Percentiles rank a stretch among this genome's conserved stretches.
Evolutionary conservation across 2,113 vertebrate species (phyloP).

Genomic region (Colaptes auratus): DNA sequence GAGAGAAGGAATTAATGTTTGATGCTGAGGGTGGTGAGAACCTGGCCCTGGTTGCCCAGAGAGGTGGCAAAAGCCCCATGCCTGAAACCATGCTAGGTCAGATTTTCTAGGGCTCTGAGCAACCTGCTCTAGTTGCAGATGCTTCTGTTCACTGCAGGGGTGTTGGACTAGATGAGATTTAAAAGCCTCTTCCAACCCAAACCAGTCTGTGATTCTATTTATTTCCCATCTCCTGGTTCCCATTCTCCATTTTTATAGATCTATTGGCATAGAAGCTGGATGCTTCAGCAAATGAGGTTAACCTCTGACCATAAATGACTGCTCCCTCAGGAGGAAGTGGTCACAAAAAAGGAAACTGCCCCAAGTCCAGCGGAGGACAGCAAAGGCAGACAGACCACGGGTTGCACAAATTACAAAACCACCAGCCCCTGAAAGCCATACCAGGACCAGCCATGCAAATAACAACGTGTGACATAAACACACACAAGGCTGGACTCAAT

Average conservation of each 20-base stretch:
- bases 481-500: background rate
- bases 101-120: too few species aligned
- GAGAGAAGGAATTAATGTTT: too few species aligned
- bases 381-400: background rate
- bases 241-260: background rate
- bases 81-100: too few species aligned
- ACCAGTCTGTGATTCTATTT: background rate
- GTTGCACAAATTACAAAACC: slow-evolving; percentile 46
- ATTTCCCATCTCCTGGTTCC: slow-evolving; percentile 1
- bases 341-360: slow-evolving; percentile 35
- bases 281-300: slow-evolving; percentile 57
- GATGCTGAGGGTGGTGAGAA: too few species aligned
- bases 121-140: too few species aligned
- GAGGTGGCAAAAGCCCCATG: too few species aligned
- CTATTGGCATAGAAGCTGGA: slow-evolving; percentile 18
- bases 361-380: background rate
- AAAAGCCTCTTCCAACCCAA: too few species aligned
- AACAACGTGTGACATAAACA: slow-evolving; percentile 46
- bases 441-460: slow-evolving; percentile 29
- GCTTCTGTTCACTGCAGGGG: too few species aligned
- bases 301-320: slow-evolving; percentile 57
- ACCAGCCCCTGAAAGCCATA: slow-evolving; percentile 10
- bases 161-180: too few species aligned
- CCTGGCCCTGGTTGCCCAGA: too few species aligned
- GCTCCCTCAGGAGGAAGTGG: slow-evolving; percentile 57